Base-by-base conservation (phyloP, 2,113 vertebrate genomes). In the Myocastor coypus region DNA sequence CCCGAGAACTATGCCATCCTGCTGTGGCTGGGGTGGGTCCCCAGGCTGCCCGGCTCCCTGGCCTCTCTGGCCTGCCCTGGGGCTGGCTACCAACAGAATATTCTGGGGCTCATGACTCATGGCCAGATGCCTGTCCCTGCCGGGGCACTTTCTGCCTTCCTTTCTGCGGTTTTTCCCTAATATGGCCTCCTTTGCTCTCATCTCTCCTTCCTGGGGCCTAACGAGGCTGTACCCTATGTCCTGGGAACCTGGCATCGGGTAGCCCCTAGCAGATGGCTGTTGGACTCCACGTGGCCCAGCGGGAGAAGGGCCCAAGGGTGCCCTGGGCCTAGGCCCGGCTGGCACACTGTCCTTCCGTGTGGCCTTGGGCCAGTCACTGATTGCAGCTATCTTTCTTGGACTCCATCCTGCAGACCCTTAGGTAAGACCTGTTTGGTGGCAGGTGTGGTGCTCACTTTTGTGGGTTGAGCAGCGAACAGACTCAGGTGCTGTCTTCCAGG, bases 121-220 rank as follows among this genome's bases (percentile, higher is more conserved):
- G 59, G 42, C 32, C 17, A 55, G 71, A 50, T 55, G 46, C 30
- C 84, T 26, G 85, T 26, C 28, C 24, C n/a, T 13, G 24, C 83
- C 69, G 64, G 83, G 26, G 14, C 7, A 61, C 50, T 40, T 90
- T 22, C 30, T 1, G 12, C 42, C 83, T 52, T 55, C 52, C 28
- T 83, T 77, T 75, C 52, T 71, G 71, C 55, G 1, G 37, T 32
- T 84, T 94, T 93, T 73, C 88, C 91, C 94, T 96, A 92, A 88
- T 94, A 87, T 30, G 83, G 94, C 22, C 83, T 82, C 32, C 0
- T 42, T 10, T 50, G 87, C 0, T 61, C 64, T 71, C 12, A 2
- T 69, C 82, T 83, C 57, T 86, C n/a, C 89, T 59, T 86, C 77
- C 66, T 17, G 40, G 82, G 83, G 40, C 61, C 34, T 32, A 57